These are phyloP conservation scores for Vombatus ursinus DNA, from an alignment of 2,113 vertebrate genomes.

Conservation along the genomic window DNA sequence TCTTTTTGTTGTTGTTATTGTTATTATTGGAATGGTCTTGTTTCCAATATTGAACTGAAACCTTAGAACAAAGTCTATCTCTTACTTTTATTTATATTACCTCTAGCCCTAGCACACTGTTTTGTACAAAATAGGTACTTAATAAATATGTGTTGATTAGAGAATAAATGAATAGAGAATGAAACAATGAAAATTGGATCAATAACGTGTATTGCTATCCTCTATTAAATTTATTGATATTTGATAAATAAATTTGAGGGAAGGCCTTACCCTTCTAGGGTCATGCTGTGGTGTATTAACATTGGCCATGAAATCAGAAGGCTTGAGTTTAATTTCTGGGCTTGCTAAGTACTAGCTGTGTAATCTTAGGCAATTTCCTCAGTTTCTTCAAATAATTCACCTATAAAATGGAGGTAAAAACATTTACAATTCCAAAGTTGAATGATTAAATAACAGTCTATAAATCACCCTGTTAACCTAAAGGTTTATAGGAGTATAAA, in stretches of 20 bases:
- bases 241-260: neutral
- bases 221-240: neutral
- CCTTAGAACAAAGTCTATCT: neutral
- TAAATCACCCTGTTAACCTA: neutral
- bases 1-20: neutral
- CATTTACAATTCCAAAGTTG: neutral
- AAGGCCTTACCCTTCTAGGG: neutral
- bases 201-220: neutral
- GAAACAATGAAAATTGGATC: neutral
- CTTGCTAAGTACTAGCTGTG: neutral
- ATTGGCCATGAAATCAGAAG: neutral
- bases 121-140: neutral
- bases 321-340: neutral
- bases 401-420: neutral
- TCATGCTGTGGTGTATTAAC: neutral
- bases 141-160: neutral
- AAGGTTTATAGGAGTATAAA: neutral
- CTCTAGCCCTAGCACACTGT: neutral
- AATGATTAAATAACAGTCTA: neutral
- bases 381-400: neutral
- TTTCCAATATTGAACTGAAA: neutral
- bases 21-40: neutral
- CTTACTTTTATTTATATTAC: neutral
- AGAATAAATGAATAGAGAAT: no score
- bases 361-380: neutral